Evolutionary conservation across 2,888 invertebrate species (phyloP), one percentile per base, ranked within the genome.

Genomic region (Drosophila phalerata): DNA sequence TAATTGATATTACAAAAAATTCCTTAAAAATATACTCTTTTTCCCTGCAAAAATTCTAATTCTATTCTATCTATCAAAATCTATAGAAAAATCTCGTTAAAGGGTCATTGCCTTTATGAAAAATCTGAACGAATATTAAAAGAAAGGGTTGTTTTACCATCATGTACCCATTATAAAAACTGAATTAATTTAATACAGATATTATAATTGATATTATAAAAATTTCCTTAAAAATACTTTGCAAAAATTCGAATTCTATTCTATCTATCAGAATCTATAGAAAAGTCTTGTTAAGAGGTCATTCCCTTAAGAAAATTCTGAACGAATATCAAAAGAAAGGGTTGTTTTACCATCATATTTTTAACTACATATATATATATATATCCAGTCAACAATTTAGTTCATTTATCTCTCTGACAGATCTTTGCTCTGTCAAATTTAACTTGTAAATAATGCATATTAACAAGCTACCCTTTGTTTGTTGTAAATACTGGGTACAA

Each of bases 111-210:
- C n/a, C 11, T 6, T 37, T 37, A 5, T 13, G 13, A 13, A 13
- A 37, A 37, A 37, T 37, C 37, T 34, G 1, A 11, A 32, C 0
- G 11, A 11, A 4, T 32, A 32, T 11, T 4, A 32, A 32, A 32
- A 11, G 11, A 32, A 11, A 32, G 11, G 11, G 11, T 11, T 32
- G 6, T 10, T 10, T 9, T 30, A 30, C 30, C 9, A 30, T 30
- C 30, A 32, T 11, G n/a, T 76, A 75, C 77, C 58, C 47, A 17
- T 22, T 45, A 43, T 3, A 25, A 8, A 49, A 1, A 34, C 22
- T 22, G 5, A 48, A 32, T 43, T 38, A 10, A 30, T 30, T 30
- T 30, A 9, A 2, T 2, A 30, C 9, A 30, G 30, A 30, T 30
- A 30, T 2, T 30, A 30, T 28, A 6, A 28, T 28, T 28, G 6